phyloP scores from a whole-genome alignment of 2,888 invertebrate genomes.

The Muschampia plurimacula region DNA sequence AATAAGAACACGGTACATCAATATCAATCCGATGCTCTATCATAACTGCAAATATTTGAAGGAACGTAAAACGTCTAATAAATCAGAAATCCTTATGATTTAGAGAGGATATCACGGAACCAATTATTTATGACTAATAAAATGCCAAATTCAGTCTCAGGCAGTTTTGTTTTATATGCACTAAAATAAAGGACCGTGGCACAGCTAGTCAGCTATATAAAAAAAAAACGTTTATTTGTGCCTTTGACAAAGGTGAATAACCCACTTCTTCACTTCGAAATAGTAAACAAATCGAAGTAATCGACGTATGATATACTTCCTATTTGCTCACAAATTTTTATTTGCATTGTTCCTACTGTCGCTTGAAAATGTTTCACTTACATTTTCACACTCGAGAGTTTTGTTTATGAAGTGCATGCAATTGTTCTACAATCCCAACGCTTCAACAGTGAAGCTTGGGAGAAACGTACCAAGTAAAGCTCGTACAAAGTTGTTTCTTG shows the following conservation, averaged over 20 bases:
- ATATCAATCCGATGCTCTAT: background rate
- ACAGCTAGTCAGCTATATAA: too few species aligned
- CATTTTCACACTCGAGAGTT: background rate
- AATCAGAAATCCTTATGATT: slow-evolving; percentile 13
- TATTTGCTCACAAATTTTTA: too few species aligned
- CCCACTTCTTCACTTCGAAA: too few species aligned
- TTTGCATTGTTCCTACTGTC: too few species aligned
- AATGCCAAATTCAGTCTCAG: slow-evolving; percentile 41
- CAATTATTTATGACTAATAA: slow-evolving; percentile 40
- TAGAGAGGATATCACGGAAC: slow-evolving; percentile 19
- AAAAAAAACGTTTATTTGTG: too few species aligned
- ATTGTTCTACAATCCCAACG: background rate
- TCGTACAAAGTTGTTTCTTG: background rate
- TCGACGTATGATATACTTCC: too few species aligned
- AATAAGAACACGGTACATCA: background rate
- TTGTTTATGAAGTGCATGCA: background rate
- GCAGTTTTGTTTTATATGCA: slow-evolving; percentile 17
- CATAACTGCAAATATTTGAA: slow-evolving; percentile 11
- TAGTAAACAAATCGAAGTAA: too few species aligned
- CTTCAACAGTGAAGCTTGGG: background rate
- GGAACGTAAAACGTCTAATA: slow-evolving; percentile 14
- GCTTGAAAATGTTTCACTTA: too few species aligned
- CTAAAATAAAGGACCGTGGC: too few species aligned
- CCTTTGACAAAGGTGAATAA: too few species aligned
- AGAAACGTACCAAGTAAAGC: background rate